Percentiles rank a stretch among this genome's conserved stretches.
These are phyloP conservation scores for Orgyia antiqua DNA, from an alignment of 2,888 invertebrate species.

Conservation along the genomic window DNA sequence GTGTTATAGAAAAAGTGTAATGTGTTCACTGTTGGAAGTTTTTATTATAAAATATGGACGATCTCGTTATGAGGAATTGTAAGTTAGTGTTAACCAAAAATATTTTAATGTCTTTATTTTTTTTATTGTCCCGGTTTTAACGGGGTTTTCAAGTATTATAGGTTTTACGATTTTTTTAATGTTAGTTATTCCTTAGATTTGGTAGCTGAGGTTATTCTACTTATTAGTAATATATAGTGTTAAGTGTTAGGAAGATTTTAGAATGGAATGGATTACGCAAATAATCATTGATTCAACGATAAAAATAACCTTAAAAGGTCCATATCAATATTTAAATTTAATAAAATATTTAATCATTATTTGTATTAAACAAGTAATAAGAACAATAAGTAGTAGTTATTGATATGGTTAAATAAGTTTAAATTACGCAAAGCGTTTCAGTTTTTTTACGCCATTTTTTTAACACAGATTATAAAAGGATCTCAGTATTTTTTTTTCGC, in stretches of 20 bases:
- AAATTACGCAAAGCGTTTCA: constrained; percentile 63
- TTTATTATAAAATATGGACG: constrained; percentile 40
- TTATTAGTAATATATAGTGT: constrained; percentile 50
- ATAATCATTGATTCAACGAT: constrained; percentile 55
- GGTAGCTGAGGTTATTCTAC: constrained; percentile 51
- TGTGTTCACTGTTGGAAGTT: constrained; percentile 68
- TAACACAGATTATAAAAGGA: constrained; percentile 14
- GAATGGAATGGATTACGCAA: constrained; percentile 47
- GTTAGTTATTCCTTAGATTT: constrained; percentile 39
- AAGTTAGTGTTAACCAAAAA: constrained; percentile 62
- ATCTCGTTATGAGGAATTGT: constrained; percentile 57
- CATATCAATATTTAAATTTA: constrained; percentile 71
- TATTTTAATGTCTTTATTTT: constrained; percentile 31
- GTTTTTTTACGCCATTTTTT: constrained; percentile 25
- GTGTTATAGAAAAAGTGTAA: constrained; percentile 58
- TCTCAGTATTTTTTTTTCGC: constrained; percentile 23
- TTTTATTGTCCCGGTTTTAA: constrained; percentile 65
- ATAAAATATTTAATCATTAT: constrained; percentile 67
- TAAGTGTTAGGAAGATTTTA: constrained; percentile 45
- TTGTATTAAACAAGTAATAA: constrained; percentile 61
- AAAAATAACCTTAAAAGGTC: constrained; percentile 70
- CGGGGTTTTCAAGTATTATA: constrained; percentile 74
- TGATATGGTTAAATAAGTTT: constrained; percentile 43
- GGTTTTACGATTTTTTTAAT: constrained; percentile 46
- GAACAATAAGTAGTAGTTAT: constrained; percentile 73